A percentile compares a stretch with the other conserved stretches of the same genome.
phyloP scores from a whole-genome alignment of 2,888 invertebrate genomes.

The Nomada fucata region DNA sequence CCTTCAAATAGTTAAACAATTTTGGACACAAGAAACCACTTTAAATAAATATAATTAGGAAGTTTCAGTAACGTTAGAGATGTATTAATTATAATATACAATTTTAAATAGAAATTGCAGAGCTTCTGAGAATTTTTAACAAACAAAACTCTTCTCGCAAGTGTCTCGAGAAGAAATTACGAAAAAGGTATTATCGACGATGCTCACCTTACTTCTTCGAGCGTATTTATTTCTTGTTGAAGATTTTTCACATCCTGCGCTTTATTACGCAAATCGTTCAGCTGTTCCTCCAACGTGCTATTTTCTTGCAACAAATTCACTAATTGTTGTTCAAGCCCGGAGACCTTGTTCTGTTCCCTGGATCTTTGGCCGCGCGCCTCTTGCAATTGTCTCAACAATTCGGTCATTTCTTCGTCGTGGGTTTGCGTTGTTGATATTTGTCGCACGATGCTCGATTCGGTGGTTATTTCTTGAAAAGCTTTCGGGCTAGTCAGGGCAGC shows the following conservation, averaged over 20 bases:
- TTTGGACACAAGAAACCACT: no score
- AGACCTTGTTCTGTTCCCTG: conserved; percentile 89
- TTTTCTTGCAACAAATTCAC: conserved; percentile 90
- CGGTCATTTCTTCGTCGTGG: conserved; percentile 83
- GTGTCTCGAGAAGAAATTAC: background rate
- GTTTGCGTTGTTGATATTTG: conserved; percentile 60
- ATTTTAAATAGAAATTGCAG: no score
- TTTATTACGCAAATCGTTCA: conserved; percentile 87
- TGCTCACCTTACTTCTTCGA: conserved; percentile 92
- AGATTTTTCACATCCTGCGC: conserved; percentile 92
- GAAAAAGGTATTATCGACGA: background rate
- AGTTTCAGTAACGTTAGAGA: no score
- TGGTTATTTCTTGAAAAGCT: conserved; percentile 59
- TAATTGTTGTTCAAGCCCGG: conserved; percentile 92
- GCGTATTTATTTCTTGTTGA: conserved; percentile 92
- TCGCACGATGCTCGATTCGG: conserved; percentile 54
- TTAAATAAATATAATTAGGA: no score
- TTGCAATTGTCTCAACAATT: conserved; percentile 89
- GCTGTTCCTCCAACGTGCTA: conserved; percentile 89
- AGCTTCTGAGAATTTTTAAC: no score
- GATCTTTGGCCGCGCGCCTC: conserved; percentile 89
- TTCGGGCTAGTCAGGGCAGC: conserved; percentile 70
- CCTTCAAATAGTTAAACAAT: no score
- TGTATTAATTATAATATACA: no score
- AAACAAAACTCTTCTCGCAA: no score